Conservation (phyloP, 2,113 vertebrate species). For the Salvator merianae region DNA sequence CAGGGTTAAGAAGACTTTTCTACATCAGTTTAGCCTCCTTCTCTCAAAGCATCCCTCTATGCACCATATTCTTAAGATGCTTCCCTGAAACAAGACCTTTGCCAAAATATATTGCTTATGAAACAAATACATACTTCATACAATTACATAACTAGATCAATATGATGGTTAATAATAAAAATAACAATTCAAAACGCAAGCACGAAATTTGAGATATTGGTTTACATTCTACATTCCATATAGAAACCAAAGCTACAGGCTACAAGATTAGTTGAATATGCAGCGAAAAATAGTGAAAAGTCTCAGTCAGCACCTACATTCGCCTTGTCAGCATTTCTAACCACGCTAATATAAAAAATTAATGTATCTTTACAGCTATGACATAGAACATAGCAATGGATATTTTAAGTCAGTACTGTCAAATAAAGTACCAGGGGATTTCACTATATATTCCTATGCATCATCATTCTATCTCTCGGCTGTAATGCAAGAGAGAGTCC, state of each 20-base stretch:
- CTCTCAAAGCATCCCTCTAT: background rate
- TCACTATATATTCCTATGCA: background rate
- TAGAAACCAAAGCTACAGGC: background rate
- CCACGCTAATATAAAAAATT: background rate
- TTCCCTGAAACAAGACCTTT: no score
- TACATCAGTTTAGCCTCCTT: background rate
- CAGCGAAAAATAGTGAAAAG: slow-evolving; percentile 11
- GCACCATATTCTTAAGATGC: no score
- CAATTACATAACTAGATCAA: no score
- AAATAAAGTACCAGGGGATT: background rate
- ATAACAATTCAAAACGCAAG: background rate
- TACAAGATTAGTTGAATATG: background rate
- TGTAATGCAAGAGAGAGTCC: background rate
- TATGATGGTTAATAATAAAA: background rate
- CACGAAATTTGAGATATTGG: background rate
- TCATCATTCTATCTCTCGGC: background rate
- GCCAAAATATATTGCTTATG: background rate
- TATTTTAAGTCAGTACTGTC: slow-evolving; percentile 1
- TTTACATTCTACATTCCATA: background rate
- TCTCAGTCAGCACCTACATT: background rate
- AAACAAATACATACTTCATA: background rate
- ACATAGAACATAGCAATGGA: background rate
- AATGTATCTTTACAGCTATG: slow-evolving; percentile 7
- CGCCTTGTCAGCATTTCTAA: background rate
- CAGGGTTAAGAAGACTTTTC: background rate